A percentile compares a stretch with the other conserved stretches of the same genome.
These are phyloP conservation scores for Macrotus californicus DNA, from an alignment of 2,113 vertebrate species.

Conservation along the genomic window DNA sequence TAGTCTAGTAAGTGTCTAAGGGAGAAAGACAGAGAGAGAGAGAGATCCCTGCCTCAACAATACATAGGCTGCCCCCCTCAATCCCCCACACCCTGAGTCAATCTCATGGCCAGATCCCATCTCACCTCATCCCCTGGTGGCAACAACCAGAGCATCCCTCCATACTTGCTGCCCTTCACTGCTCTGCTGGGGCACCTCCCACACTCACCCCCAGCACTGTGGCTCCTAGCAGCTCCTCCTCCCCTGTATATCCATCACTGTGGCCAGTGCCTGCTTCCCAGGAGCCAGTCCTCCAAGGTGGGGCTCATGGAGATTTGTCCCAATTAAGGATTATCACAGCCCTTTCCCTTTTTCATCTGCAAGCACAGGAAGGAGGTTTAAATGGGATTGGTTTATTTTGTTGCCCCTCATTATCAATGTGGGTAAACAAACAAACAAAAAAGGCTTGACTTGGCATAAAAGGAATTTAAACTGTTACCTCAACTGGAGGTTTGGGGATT, in stretches of 20 bases:
- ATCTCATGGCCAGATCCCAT: not conserved
- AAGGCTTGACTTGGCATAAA: not conserved
- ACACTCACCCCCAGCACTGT: no score
- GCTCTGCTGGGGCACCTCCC: not conserved
- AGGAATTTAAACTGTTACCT: constrained; percentile 11
- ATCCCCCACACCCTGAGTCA: no score
- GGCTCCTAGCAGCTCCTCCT: not conserved
- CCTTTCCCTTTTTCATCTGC: not conserved
- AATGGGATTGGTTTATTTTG: not conserved
- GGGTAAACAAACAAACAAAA: not conserved
- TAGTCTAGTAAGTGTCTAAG: not conserved
- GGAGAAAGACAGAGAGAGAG: no score
- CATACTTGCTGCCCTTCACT: accelerated
- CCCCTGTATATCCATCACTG: not conserved
- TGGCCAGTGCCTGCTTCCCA: not conserved
- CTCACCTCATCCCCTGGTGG: no score
- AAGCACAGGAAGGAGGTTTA: not conserved
- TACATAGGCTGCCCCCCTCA: accelerated
- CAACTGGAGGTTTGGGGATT: constrained; percentile 27
- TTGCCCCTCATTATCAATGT: not conserved
- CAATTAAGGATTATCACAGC: accelerated
- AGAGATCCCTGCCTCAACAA: not conserved
- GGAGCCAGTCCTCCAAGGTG: no score
- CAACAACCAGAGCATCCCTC: no score
- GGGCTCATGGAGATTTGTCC: not conserved